phyloP scores from a whole-genome alignment of 2,113 vertebrate genomes.

The Cynopterus brachyotis region DNA sequence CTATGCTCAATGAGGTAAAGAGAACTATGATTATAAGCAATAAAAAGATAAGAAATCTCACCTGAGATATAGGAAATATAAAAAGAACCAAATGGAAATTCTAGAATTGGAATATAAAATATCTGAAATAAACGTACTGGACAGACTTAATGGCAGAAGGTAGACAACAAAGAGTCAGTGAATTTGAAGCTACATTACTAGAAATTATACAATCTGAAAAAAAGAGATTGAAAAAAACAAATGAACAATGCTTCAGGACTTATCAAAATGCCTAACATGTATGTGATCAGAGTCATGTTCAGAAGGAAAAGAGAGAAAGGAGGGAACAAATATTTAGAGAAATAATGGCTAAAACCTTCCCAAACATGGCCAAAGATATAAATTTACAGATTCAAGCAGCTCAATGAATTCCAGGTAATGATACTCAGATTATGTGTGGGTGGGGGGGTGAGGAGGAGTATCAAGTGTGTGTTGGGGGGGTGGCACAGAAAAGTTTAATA shows the following conservation, averaged over 20 bases:
- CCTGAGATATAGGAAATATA: not conserved
- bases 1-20: not conserved
- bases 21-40: not conserved
- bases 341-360: slow-evolving; percentile 33
- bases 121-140: not conserved
- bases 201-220: not conserved
- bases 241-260: not conserved
- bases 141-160: not conserved
- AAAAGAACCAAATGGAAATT: slow-evolving; percentile 13
- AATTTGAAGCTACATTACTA: not conserved
- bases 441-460: not conserved
- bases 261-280: not conserved
- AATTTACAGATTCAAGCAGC: not conserved
- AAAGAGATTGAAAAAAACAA: not conserved
- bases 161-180: not conserved
- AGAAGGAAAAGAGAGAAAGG: not conserved
- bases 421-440: not conserved
- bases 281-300: not conserved
- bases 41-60: not conserved
- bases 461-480: not conserved
- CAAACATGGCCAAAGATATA: slow-evolving; percentile 15
- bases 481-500: not conserved
- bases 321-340: not conserved
- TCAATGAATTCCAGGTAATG: not conserved
- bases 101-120: not conserved